Evolutionary conservation across 2,888 invertebrate species (phyloP), one percentile per base, ranked within the genome.

Genomic region (Endotricha flammealis): DNA sequence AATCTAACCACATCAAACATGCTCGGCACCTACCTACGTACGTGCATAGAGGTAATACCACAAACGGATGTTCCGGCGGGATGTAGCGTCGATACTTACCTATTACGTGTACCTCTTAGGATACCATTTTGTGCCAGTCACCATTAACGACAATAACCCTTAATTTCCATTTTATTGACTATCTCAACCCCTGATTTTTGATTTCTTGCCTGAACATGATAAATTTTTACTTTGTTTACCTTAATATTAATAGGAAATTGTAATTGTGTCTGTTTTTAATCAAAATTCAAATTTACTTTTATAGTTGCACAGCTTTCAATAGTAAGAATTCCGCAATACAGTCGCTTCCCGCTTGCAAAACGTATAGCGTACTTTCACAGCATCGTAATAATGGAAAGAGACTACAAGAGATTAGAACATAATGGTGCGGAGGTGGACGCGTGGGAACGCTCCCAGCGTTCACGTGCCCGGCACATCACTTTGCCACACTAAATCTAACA

Each of bases 401-500:
- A 80, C 74, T 79, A 58, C 67, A 72, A 79, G 79, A 83, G 80
- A 82, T 83, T 82, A 81, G 75, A 82, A 81, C 81, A 85, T 85
- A 83, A 83, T 85, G 68, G 77, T 78, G 81, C 72, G 81, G 80
- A 82, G 85, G 85, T 81, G 85, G 80, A 63, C 71, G 80, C 86
- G 85, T 86, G 86, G 85, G 86, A 86, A 85, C 71, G 69, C 83
- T 86, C 86, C 83, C 86, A 86, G 83, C 74, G 77, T 76, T 83
- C 80, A 79, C 76, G 78, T 80, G 78, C 74, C 70, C 59, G 60
- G 61, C 70, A 72, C 77, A 72, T 72, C 75, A 68, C 64, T 75
- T 63, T 63, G 67, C 71, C 67, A 66, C 68, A 75, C 78, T 73
- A 79, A 81, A 81, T 80, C 67, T 76, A 67, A 73, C 74, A 81